Conservation (phyloP, 2,888 invertebrate genomes). For the Drosophila melanocephala region DNA sequence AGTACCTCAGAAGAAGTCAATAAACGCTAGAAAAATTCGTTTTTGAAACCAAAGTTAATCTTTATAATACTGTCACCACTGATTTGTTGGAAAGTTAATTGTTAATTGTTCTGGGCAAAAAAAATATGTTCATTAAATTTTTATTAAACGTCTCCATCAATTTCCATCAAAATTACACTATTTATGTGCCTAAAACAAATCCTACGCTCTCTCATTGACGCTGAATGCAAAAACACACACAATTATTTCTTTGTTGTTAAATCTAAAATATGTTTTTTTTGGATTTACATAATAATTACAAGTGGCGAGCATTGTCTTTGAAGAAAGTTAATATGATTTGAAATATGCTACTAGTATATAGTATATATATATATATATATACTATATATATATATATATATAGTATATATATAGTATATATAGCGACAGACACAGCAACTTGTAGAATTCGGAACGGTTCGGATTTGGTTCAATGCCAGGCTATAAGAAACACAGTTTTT, state of each 20-base stretch:
- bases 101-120: not conserved
- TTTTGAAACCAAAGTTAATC: constrained; percentile 57
- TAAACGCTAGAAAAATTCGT: constrained; percentile 70
- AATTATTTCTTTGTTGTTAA: constrained; percentile 48
- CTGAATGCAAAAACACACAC: constrained; percentile 62
- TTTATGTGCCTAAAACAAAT: constrained; percentile 75
- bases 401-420: constrained; percentile 17
- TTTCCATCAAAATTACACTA: constrained; percentile 68
- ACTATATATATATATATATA: constrained; percentile 1
- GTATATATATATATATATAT: constrained; percentile 22
- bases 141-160: constrained; percentile 72
- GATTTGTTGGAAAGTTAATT: not conserved
- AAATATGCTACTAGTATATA: constrained; percentile 31
- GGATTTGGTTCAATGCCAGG: constrained; percentile 7
- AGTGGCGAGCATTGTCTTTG: constrained; percentile 50
- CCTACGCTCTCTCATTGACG: constrained; percentile 35
- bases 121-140: constrained; percentile 62
- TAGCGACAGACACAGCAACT: constrained; percentile 36
- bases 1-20: constrained; percentile 82
- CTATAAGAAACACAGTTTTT: constrained; percentile 56
- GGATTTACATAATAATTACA: constrained; percentile 78
- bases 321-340: constrained; percentile 51
- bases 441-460: constrained; percentile 21
- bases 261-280: constrained; percentile 61
- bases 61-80: not conserved